phyloP scores from a whole-genome alignment of 2,888 invertebrate species.

The Drosophila gaucha region DNA sequence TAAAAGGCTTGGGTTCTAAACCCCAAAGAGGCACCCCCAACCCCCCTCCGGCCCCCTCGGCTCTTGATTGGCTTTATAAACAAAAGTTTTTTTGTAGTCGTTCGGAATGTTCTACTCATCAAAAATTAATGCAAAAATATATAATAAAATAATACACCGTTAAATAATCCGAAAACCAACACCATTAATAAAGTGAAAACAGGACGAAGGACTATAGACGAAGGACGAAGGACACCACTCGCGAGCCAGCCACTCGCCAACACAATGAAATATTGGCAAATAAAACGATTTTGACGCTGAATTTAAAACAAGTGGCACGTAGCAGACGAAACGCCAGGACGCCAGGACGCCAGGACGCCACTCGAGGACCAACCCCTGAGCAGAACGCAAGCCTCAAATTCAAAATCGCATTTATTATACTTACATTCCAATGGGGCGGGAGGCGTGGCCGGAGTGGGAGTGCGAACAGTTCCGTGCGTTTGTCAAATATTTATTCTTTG shows the following conservation, averaged over 20 bases:
- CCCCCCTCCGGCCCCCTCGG: neutral
- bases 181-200: conserved; percentile 80
- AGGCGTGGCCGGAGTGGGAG: neutral
- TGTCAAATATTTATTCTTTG: conserved; percentile 81
- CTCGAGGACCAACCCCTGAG: conserved; percentile 31
- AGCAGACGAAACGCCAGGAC: conserved; percentile 45
- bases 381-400: conserved; percentile 55
- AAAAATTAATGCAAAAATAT: conserved; percentile 82
- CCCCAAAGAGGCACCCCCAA: neutral
- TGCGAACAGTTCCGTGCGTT: conserved; percentile 61
- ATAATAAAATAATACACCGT: conserved; percentile 82
- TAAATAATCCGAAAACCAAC: conserved; percentile 82
- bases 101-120: conserved; percentile 55
- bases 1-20: neutral
- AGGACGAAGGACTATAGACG: neutral
- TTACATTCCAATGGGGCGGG: conserved; percentile 63
- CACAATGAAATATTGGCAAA: conserved; percentile 82
- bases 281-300: conserved; percentile 84
- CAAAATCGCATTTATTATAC: conserved; percentile 80
- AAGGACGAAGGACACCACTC: conserved; percentile 19
- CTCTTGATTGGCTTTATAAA: conserved; percentile 56
- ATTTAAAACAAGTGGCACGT: conserved; percentile 83
- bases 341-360: conserved; percentile 8
- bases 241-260: conserved; percentile 48
- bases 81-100: conserved; percentile 50